Conservation (phyloP, 2,113 vertebrate genomes). For the Mus pahari region DNA sequence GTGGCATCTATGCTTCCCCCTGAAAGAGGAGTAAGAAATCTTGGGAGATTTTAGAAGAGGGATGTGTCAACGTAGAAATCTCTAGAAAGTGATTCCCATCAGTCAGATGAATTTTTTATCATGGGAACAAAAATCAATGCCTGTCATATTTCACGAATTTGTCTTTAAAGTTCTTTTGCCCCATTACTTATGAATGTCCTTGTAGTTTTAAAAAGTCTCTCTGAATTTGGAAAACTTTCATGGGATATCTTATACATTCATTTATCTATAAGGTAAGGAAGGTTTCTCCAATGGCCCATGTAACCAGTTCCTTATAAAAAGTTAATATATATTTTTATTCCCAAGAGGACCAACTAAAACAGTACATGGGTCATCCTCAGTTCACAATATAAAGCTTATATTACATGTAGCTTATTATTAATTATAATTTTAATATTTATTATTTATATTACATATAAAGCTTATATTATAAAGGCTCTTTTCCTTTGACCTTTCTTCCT, state of each 20-base stretch:
- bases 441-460: neutral
- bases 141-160: neutral
- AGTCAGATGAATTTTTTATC: neutral
- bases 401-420: too few species aligned
- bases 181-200: neutral
- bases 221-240: neutral
- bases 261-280: neutral
- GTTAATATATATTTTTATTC: neutral
- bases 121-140: neutral
- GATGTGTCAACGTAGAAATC: neutral
- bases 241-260: neutral
- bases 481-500: neutral
- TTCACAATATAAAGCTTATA: neutral
- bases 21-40: neutral
- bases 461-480: neutral
- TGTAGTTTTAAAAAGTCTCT: neutral
- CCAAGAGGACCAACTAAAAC: neutral
- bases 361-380: neutral
- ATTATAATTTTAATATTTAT: neutral
- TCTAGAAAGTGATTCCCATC: neutral
- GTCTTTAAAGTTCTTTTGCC: neutral
- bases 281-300: neutral
- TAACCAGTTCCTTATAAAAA: neutral
- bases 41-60: neutral
- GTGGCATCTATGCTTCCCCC: neutral